Conservation (phyloP, 2,888 invertebrate species). For the Micropterix aruncella region DNA sequence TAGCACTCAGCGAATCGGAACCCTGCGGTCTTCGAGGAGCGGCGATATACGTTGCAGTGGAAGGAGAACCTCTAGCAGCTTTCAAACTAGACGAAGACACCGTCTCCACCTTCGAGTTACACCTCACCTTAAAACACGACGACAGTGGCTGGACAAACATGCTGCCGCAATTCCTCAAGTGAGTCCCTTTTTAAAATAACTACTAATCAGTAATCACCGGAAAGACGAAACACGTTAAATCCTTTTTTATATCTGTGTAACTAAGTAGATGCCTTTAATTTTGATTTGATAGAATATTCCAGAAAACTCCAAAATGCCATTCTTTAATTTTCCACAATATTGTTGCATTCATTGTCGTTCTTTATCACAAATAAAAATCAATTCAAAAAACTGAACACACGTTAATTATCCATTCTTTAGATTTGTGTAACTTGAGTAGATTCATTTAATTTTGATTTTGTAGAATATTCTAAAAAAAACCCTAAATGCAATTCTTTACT, state of each 20-base stretch:
- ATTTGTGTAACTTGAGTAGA: too few relatives aligned
- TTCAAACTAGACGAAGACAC: constrained; percentile 78
- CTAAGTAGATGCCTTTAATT: too few relatives aligned
- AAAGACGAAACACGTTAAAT: constrained; percentile 2
- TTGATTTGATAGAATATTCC: too few relatives aligned
- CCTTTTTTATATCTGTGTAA: constrained; percentile 7
- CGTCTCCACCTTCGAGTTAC: constrained; percentile 82
- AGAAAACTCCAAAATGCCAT: too few relatives aligned
- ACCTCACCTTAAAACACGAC: constrained; percentile 76
- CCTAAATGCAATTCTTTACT: too few relatives aligned
- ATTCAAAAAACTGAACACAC: too few relatives aligned
- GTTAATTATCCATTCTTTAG: too few relatives aligned
- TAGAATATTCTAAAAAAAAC: too few relatives aligned
- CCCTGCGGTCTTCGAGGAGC: constrained; percentile 83
- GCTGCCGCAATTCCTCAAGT: constrained; percentile 84
- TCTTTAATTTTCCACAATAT: too few relatives aligned
- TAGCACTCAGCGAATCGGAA: constrained; percentile 74
- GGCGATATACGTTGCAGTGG: constrained; percentile 71
- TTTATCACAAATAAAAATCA: too few relatives aligned
- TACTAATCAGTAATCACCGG: neutral
- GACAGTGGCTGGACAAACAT: constrained; percentile 76
- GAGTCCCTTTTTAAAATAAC: constrained; percentile 28
- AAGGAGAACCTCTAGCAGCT: constrained; percentile 64
- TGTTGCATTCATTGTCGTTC: too few relatives aligned
- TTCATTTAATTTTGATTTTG: too few relatives aligned